Conservation (phyloP, 2,797 vertebrate species). For the Schizopygopsis malacanthus region DNA sequence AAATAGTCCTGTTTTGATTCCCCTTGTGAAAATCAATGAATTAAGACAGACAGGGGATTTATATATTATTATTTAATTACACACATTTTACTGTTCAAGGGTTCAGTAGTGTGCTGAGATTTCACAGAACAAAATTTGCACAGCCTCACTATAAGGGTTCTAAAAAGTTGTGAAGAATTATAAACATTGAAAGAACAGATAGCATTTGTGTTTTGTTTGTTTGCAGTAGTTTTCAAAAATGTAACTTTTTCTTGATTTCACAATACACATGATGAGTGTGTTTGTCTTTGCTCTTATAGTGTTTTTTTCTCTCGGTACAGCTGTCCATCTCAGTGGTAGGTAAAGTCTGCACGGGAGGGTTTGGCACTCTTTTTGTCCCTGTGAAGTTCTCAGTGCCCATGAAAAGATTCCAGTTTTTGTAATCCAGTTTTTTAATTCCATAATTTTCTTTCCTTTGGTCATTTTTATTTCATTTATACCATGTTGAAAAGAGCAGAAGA, state of each 20-base stretch:
- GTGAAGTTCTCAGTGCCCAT: conserved; percentile 41
- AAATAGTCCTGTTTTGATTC: conserved; percentile 62
- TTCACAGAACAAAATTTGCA: conserved; percentile 26
- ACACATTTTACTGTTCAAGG: conserved; percentile 14
- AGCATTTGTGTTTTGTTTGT: conserved; percentile 29
- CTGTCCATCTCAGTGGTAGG: conserved; percentile 60
- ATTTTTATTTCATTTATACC: conserved; percentile 53
- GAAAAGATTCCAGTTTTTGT: conserved; percentile 53
- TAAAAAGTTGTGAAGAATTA: conserved; percentile 16
- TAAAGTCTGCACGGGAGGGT: conserved; percentile 54
- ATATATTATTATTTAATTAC: conserved; percentile 34
- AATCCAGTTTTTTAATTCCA: conserved; percentile 51
- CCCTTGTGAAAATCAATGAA: conserved; percentile 67
- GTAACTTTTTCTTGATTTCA: conserved; percentile 42
- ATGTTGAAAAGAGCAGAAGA: neutral
- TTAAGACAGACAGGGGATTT: conserved; percentile 42
- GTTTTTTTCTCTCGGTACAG: conserved; percentile 37
- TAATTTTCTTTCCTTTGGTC: conserved; percentile 55
- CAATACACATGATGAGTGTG: conserved; percentile 28
- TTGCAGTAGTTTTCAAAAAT: conserved; percentile 36
- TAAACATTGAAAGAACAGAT: conserved; percentile 24
- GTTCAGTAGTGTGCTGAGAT: neutral
- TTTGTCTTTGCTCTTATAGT: neutral
- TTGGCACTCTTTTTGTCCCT: conserved; percentile 52
- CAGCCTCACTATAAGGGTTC: conserved; percentile 8